Evolutionary conservation across 64 coral and sea anemone species (phyloP).

Genomic region (Catalaphyllia jardinei): DNA sequence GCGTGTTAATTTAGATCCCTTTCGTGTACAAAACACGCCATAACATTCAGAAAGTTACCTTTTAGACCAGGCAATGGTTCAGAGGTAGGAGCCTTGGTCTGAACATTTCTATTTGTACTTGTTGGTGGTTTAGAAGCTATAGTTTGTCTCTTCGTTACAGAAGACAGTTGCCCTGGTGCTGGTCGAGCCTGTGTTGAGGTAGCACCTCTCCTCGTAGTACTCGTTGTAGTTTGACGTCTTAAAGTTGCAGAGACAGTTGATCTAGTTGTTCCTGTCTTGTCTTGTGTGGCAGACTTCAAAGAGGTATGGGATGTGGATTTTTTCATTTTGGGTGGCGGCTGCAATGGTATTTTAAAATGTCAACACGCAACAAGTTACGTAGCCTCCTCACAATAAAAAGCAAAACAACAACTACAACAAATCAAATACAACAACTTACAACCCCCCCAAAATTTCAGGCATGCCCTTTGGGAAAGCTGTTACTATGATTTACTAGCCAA

Average conservation of each 20-base stretch:
- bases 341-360: neutral
- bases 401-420: too few species aligned
- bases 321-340: constrained; percentile 66
- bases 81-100: neutral
- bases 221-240: constrained; percentile 44
- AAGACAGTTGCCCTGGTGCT: neutral
- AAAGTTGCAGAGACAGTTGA: constrained; percentile 1
- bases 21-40: neutral
- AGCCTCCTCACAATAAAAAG: neutral
- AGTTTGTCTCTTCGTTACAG: constrained; percentile 26
- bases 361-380: neutral
- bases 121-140: constrained; percentile 35
- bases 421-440: too few species aligned
- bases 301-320: constrained; percentile 50
- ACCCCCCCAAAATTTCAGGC: too few species aligned
- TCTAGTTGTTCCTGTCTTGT: neutral
- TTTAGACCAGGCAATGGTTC: neutral
- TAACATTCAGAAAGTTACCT: neutral
- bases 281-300: neutral
- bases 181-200: neutral
- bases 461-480: too few species aligned
- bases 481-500: too few species aligned
- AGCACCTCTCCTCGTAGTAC: neutral
- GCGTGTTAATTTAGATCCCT: too few species aligned
- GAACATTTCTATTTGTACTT: neutral